phyloP scores from a whole-genome alignment of 2,797 vertebrate genomes.

The Gymnodraco acuticeps region DNA sequence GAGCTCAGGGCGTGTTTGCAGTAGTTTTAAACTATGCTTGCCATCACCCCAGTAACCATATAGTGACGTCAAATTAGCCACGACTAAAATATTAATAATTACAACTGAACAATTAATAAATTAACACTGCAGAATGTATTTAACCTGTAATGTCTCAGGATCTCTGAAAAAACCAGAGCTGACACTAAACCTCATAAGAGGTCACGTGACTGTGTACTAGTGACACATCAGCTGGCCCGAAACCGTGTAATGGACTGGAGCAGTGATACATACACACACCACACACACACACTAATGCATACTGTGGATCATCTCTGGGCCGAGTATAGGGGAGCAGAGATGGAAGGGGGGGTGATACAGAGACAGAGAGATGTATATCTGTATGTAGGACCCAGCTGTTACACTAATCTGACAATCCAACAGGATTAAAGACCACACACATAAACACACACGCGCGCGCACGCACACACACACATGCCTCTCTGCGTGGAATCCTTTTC shows the following conservation, averaged over 20 bases:
- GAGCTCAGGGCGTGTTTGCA: background rate
- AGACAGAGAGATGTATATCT: slow-evolving; percentile 67
- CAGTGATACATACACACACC: slow-evolving; percentile 41
- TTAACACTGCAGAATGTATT: background rate
- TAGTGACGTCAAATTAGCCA: background rate
- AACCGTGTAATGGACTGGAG: slow-evolving; percentile 59
- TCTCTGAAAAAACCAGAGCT: slow-evolving; percentile 46
- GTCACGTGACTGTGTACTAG: slow-evolving; percentile 64
- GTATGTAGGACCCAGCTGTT: slow-evolving; percentile 81
- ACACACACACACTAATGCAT: slow-evolving; percentile 16
- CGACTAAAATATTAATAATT: background rate
- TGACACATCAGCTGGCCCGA: slow-evolving; percentile 63
- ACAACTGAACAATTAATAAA: background rate
- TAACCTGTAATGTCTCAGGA: slow-evolving; percentile 50
- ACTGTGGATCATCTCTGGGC: slow-evolving; percentile 27
- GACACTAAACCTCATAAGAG: slow-evolving; percentile 39
- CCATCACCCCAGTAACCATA: background rate
- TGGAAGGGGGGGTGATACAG: slow-evolving; percentile 52
- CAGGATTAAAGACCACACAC: slow-evolving; percentile 78
- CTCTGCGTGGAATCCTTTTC: slow-evolving; percentile 67
- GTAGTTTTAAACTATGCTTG: background rate
- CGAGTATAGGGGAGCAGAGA: slow-evolving; percentile 18
- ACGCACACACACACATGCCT: slow-evolving; percentile 18
- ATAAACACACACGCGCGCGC: slow-evolving; percentile 25
- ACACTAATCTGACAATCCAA: slow-evolving; percentile 84